Evolutionary conservation across 2,113 vertebrate genomes (phyloP), one percentile per base, ranked within the genome.

Genomic region (Micromys minutus): DNA sequence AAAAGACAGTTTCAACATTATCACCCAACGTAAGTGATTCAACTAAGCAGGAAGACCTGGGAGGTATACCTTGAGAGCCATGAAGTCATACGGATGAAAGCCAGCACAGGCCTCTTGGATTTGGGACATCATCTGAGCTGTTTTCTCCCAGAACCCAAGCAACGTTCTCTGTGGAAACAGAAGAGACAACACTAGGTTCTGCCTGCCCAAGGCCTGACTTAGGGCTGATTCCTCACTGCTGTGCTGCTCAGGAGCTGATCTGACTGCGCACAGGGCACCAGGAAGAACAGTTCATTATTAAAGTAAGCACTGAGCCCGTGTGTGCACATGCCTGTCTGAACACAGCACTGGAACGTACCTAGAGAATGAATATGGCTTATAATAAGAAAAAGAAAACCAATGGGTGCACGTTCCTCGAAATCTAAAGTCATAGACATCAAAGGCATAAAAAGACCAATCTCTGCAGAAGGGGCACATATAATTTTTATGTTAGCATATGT

Each of bases 131-230:
- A 98, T 89, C 59, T 97, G 98, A 94, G 98, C 98, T 0, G 97
- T 99, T 97, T 98, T 99, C 97, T 99, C 98, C 99, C 98, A 99
- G 98, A 99, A 99, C 94, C 97, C 97, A 91, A 99, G 98, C 67
- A 99, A 98, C 13, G 97, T 99, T 92, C 98, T 99, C 98, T 99
- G 98, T 29, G 83, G 95, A 86, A 83, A 83, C 90, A 95, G 63
- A 87, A 80, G 94, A 86, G 29, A 34, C 42, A 90, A 91, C 11
- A 55, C 0, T 86, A 21, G n/a, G 55, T 59, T 83, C 90, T 52
- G 47, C 39, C 89, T 1, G 24, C 22, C 22, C 21, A 34, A 0
- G 7, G n/a, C 59, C 72, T 79, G 34, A 12, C 74, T 42, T 61
- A 50, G 52, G 55, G 39, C 59, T 94, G 0, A 67, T 71, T 63